Conservation (phyloP, 2,888 invertebrate species). For the Candidula unifasciata region DNA sequence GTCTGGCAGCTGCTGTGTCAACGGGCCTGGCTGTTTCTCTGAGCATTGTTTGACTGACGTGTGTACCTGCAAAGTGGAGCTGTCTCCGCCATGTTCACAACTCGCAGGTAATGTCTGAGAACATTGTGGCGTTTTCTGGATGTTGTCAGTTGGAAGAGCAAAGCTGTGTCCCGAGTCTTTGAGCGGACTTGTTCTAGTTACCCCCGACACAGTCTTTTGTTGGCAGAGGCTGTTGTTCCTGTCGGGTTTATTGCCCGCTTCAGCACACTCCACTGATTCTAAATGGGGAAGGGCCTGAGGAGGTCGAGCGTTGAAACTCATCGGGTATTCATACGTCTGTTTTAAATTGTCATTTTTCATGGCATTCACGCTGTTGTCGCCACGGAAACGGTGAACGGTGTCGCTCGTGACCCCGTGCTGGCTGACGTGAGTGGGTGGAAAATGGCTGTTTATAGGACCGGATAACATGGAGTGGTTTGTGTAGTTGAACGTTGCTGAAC, state of each 20-base stretch:
- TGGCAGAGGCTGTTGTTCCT: not conserved
- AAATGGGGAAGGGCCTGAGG: not conserved
- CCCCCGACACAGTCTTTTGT: slow-evolving; percentile 25
- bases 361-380: slow-evolving; percentile 3
- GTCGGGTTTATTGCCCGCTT: slow-evolving; percentile 5
- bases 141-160: slow-evolving; percentile 31
- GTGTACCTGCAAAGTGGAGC: not conserved
- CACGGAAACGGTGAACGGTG: slow-evolving; percentile 23
- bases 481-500: not conserved
- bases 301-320: slow-evolving; percentile 27
- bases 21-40: not conserved
- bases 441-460: slow-evolving; percentile 5
- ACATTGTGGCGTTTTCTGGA: slow-evolving; percentile 7
- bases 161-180: slow-evolving; percentile 15
- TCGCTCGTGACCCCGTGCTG: slow-evolving; percentile 29
- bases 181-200: not conserved
- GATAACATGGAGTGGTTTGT: slow-evolving; percentile 16
- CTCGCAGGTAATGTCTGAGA: slow-evolving; percentile 2
- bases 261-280: not conserved
- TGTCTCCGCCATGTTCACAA: slow-evolving; percentile 1
- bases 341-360: slow-evolving; percentile 43
- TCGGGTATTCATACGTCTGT: slow-evolving; percentile 28
- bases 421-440: slow-evolving; percentile 42
- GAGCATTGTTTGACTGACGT: slow-evolving; percentile 14
- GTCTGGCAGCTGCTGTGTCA: slow-evolving; percentile 4